phyloP scores from a whole-genome alignment of 1,140 invertebrate genomes.

The Mactra quadrangularis region DNA sequence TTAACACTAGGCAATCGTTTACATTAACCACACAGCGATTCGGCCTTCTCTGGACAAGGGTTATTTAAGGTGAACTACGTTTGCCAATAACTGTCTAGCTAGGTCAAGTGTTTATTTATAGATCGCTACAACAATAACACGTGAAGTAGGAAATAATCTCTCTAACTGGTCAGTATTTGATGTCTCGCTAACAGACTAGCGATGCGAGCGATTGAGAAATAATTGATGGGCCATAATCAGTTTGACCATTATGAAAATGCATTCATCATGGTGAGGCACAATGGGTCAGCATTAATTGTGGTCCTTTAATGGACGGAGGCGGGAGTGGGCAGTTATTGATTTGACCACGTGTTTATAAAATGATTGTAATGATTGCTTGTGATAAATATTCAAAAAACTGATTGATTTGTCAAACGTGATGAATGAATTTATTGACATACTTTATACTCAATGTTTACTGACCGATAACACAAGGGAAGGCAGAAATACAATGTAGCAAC shows the following conservation, averaged over 20 bases:
- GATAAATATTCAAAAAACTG: not conserved
- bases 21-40: conserved; percentile 13
- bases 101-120: conserved; percentile 32
- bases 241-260: conserved; percentile 19
- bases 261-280: conserved; percentile 2
- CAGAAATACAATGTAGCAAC: too few species aligned
- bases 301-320: conserved; percentile 5
- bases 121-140: not conserved
- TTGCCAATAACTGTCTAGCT: conserved; percentile 35
- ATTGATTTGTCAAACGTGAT: not conserved
- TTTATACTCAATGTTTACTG: too few species aligned
- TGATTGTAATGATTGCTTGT: conserved; percentile 2
- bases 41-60: conserved; percentile 48
- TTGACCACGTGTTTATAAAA: conserved; percentile 9
- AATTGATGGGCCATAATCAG: conserved; percentile 1
- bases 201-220: not conserved
- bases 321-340: conserved; percentile 9
- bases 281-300: conserved; percentile 16
- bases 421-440: too few species aligned
- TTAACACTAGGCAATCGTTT: conserved; percentile 7
- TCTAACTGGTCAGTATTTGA: conserved; percentile 23
- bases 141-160: conserved; percentile 11
- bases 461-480: too few species aligned
- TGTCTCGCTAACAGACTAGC: conserved; percentile 1
- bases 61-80: conserved; percentile 52